Conservation (phyloP, 2,888 invertebrate genomes). For the Brachylomia viminalis region DNA sequence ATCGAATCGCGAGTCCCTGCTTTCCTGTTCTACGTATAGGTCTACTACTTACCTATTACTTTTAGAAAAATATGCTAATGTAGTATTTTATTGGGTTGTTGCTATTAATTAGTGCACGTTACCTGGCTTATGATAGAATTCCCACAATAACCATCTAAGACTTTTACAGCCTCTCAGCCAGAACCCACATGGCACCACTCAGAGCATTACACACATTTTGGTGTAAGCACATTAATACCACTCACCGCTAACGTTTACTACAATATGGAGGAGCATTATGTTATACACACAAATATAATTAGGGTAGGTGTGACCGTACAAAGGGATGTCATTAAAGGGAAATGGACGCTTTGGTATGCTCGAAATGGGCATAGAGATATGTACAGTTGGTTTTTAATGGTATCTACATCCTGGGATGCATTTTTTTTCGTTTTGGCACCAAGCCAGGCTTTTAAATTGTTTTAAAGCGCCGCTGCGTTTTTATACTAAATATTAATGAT, state of each 20-base stretch:
- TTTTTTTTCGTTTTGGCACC: constrained; percentile 2
- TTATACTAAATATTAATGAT: background rate
- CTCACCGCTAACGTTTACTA: constrained; percentile 40
- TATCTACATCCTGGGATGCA: background rate
- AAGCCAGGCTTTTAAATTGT: constrained; percentile 14
- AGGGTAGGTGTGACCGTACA: background rate
- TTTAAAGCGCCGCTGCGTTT: background rate
- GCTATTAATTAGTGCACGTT: background rate
- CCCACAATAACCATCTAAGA: constrained; percentile 2
- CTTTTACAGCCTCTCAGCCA: background rate
- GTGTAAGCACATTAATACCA: constrained; percentile 49
- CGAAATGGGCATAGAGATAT: constrained; percentile 19
- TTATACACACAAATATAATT: constrained; percentile 46
- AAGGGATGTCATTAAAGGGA: background rate
- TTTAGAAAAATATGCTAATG: background rate
- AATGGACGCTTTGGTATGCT: background rate
- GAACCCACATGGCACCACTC: constrained; percentile 35
- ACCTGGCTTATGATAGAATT: background rate
- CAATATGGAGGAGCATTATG: constrained; percentile 21
- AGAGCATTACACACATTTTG: constrained; percentile 45
- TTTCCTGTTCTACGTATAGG: too few species aligned
- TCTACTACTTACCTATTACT: too few species aligned
- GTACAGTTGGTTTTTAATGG: background rate
- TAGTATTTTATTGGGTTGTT: background rate
- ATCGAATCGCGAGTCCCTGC: too few species aligned